Percentiles rank a stretch among this genome's conserved stretches.
Evolutionary conservation across 2,888 invertebrate species (phyloP).

Genomic region (Sepiola atlantica): DNA sequence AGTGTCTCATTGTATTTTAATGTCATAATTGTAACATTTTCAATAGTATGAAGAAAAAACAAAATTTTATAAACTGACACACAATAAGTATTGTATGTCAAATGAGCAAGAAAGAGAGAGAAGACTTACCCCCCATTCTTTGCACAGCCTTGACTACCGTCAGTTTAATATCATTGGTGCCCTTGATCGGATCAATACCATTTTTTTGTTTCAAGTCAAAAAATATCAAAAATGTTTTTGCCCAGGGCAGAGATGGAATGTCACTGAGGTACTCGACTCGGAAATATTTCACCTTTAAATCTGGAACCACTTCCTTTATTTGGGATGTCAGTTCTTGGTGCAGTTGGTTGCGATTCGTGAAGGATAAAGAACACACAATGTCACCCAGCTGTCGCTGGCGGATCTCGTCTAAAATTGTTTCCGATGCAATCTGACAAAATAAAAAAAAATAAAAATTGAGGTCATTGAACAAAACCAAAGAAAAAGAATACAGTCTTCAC

Average conservation of each 20-base stretch:
- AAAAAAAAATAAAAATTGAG: neutral
- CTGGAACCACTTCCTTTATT: neutral
- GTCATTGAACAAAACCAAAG: too few relatives aligned
- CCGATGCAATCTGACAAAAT: neutral
- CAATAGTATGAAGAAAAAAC: too few relatives aligned
- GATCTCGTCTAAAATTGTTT: neutral
- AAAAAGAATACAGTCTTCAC: too few relatives aligned
- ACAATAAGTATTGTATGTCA: neutral
- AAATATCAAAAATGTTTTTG: slow-evolving; percentile 39
- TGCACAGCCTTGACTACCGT: neutral
- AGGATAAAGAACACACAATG: neutral
- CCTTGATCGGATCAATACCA: slow-evolving; percentile 36
- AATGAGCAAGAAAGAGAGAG: neutral
- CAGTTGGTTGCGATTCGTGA: neutral
- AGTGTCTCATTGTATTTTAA: too few relatives aligned
- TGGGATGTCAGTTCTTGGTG: neutral
- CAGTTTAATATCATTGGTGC: neutral
- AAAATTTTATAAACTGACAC: too few relatives aligned
- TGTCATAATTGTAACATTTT: too few relatives aligned
- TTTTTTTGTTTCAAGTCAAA: slow-evolving; percentile 37
- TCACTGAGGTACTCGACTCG: neutral
- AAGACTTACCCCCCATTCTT: slow-evolving; percentile 1
- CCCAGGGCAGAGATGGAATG: slow-evolving; percentile 20
- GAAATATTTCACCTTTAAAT: neutral
- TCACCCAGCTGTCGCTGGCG: slow-evolving; percentile 9